Conservation (phyloP, 1,140 invertebrate species). For the Sesamia nonagrioides region DNA sequence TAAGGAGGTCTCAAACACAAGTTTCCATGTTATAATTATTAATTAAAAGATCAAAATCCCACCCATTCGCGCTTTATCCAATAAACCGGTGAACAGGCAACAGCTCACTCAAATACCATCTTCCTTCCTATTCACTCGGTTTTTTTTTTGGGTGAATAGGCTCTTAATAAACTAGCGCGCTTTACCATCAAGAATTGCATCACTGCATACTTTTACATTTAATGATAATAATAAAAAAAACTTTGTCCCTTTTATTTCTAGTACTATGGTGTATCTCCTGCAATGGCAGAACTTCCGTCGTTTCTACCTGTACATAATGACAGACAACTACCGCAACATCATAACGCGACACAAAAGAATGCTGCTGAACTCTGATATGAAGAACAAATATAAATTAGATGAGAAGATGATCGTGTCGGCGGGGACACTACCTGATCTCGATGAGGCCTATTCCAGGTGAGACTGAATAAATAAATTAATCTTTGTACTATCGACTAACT, state of each 20-base stretch:
- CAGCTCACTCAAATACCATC: no score
- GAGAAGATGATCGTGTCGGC: conserved; percentile 94
- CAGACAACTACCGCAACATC: conserved; percentile 95
- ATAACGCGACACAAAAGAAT: conserved; percentile 93
- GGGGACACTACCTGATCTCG: conserved; percentile 94
- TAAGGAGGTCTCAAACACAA: no score
- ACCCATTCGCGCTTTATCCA: no score
- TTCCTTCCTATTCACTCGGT: no score
- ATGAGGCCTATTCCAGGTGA: conserved; percentile 95
- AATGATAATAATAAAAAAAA: no score
- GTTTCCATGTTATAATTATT: no score
- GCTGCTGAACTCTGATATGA: conserved; percentile 92
- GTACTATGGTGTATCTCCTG: conserved; percentile 92
- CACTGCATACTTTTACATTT: no score
- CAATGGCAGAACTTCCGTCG: conserved; percentile 96
- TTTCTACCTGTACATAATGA: conserved; percentile 97
- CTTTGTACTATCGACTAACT: no score
- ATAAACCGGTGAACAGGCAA: background rate
- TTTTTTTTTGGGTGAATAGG: no score
- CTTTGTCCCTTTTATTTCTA: conserved; percentile 74
- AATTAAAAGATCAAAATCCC: no score
- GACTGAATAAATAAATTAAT: conserved; percentile 22
- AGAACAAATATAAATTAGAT: conserved; percentile 90
- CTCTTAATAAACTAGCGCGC: no score
- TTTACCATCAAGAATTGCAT: no score